Evolutionary conservation across 2,113 vertebrate species (phyloP).

Genomic region (Taxidea taxus): DNA sequence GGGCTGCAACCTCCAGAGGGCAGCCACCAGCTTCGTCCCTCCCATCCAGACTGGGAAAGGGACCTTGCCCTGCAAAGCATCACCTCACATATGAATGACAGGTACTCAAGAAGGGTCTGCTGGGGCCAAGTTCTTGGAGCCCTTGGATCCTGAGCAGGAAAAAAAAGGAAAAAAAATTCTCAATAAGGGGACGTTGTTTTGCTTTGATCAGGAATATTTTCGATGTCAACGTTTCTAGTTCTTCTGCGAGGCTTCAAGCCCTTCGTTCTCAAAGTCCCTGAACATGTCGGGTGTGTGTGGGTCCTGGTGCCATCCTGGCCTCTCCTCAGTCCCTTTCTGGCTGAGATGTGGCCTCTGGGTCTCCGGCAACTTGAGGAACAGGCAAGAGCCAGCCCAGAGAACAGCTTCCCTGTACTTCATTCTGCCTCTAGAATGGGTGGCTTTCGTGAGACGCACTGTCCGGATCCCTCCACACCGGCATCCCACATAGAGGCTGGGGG

Average conservation of each 20-base stretch:
- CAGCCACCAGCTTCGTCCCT: neutral
- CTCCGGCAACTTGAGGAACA: neutral
- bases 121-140: neutral
- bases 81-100: neutral
- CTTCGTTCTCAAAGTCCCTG: neutral
- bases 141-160: neutral
- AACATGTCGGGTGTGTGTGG: neutral
- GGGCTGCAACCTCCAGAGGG: neutral
- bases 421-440: neutral
- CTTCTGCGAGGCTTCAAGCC: neutral
- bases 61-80: neutral
- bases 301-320: rapidly evolving
- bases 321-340: neutral
- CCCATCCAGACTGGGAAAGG: neutral
- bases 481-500: neutral
- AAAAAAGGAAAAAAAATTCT: neutral
- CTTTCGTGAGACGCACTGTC: neutral
- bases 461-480: rapidly evolving
- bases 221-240: neutral
- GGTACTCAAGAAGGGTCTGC: neutral
- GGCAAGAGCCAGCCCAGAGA: neutral
- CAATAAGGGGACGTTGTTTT: no score
- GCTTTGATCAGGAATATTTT: neutral
- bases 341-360: neutral
- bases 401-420: rapidly evolving